phyloP scores from a whole-genome alignment of 92 coral and sea anemone species.

The Nematostella vectensis region DNA sequence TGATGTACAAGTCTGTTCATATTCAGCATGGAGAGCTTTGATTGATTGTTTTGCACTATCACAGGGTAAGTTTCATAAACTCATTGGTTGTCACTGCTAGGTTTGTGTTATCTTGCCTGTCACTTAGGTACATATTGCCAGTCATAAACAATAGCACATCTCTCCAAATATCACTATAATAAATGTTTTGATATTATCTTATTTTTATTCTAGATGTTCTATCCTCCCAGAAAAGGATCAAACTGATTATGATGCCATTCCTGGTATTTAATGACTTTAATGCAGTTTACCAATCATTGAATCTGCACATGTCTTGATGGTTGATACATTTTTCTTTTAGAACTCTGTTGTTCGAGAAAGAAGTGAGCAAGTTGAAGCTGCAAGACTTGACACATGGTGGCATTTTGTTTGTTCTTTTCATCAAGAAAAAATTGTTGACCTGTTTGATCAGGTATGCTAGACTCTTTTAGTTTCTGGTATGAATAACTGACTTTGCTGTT shows the following conservation, averaged over 20 bases:
- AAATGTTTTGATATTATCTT: too few species aligned
- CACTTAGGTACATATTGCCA: too few species aligned
- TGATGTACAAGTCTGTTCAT: constrained; percentile 76
- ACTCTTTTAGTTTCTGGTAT: too few species aligned
- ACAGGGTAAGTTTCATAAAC: constrained; percentile 70
- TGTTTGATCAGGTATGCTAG: constrained; percentile 61
- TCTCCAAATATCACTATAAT: too few species aligned
- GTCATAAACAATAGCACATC: too few species aligned
- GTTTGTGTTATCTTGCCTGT: too few species aligned
- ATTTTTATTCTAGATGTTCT: constrained; percentile 46
- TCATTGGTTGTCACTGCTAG: too few species aligned
- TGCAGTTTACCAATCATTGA: neutral
- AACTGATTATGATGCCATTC: constrained; percentile 88
- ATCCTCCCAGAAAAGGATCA: constrained; percentile 58
- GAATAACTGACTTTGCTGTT: too few species aligned
- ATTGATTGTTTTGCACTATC: constrained; percentile 87
- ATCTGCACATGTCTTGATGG: neutral
- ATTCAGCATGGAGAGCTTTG: constrained; percentile 81
- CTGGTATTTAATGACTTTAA: constrained; percentile 36
- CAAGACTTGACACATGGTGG: constrained; percentile 90
- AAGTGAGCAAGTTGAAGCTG: constrained; percentile 71
- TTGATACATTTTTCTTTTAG: constrained; percentile 10
- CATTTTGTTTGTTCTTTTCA: constrained; percentile 76
- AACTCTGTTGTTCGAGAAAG: constrained; percentile 73
- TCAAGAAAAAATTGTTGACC: constrained; percentile 37